Base-by-base conservation (phyloP, 1,140 invertebrate species). In the Ditylenchus dipsaci region DNA sequence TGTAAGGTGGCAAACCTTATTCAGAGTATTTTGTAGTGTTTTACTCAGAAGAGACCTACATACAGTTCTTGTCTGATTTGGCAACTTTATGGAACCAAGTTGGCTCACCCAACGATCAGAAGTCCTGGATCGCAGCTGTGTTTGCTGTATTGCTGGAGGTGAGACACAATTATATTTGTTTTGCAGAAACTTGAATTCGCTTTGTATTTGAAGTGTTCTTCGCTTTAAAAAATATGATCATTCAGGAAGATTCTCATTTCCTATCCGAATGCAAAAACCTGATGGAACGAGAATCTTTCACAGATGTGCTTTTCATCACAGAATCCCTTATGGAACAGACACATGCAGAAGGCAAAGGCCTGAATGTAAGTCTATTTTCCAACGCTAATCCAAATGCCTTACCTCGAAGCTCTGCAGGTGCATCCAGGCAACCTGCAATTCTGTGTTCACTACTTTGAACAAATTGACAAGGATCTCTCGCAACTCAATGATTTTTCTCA, bases 231-330 rank as follows among this genome's bases (percentile, higher is more conserved):
- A 38, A 38, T 38, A 5, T 38, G 33, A 38, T 38, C 3, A 38
- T 38, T 38, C 11, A 38, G n/a, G 49, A 53, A 26, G 49, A 53
- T 15, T 53, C n/a, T 17, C n/a, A 19, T 26, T 53, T 53, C 23
- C 49, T 53, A 53, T 3, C n/a, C 3, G 49, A 53, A 17, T 53
- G 49, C 49, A 19, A 26, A 26, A 17, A 3, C n/a, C 23, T 26
- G n/a, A 53, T 53, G 49, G 49, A 53, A 8, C 3, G 49, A 15
- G 49, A 53, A 17, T 53, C 49, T 26, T 53, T 53, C 15, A 53
- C 49, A 53, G 49, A 53, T 53, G 23, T 53, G 23, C 49, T 53
- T 3, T 53, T 53, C 49, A 53, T 53, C 49, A 53, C 49, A 26
- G 49, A 53, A 17, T 26, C n/a, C 15, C 15, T 53, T 1, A 53